Conservation (phyloP, 2,113 vertebrate genomes). For the Bombycilla garrulus region DNA sequence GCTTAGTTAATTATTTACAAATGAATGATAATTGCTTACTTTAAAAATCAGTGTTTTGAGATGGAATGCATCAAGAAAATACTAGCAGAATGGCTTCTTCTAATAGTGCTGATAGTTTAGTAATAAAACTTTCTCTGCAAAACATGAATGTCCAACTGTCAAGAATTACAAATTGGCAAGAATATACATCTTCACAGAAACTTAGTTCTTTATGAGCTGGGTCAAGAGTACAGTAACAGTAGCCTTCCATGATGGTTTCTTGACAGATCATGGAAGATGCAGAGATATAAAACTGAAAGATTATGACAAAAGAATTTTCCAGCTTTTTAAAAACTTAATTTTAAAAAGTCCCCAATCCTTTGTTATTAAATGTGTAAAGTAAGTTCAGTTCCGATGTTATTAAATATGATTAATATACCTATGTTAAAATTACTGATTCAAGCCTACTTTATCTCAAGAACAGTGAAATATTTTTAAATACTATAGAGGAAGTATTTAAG, state of each 20-base stretch:
- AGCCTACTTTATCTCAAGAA: neutral
- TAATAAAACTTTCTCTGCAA: neutral
- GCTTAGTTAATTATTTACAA: neutral
- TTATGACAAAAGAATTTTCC: neutral
- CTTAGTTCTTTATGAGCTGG: neutral
- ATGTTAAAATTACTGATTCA: neutral
- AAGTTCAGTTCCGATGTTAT: neutral
- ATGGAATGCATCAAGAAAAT: neutral
- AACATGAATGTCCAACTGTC: neutral
- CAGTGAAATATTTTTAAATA: neutral
- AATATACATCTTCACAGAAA: neutral
- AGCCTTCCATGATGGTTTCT: neutral
- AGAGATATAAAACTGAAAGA: neutral
- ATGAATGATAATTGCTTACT: neutral
- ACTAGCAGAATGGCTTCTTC: neutral
- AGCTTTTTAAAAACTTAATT: neutral
- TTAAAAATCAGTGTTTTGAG: neutral
- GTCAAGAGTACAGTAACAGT: neutral
- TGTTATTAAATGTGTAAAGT: neutral
- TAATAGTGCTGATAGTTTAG: neutral
- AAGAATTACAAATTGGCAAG: neutral
- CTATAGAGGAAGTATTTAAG: neutral
- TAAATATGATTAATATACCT: neutral
- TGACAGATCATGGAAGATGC: neutral
- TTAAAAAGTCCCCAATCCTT: fast-evolving